Percentiles rank a stretch among this genome's conserved stretches.
These are phyloP conservation scores for Brienomyrus brachyistius DNA, from an alignment of 2,113 vertebrate genomes.

Conservation along the genomic window DNA sequence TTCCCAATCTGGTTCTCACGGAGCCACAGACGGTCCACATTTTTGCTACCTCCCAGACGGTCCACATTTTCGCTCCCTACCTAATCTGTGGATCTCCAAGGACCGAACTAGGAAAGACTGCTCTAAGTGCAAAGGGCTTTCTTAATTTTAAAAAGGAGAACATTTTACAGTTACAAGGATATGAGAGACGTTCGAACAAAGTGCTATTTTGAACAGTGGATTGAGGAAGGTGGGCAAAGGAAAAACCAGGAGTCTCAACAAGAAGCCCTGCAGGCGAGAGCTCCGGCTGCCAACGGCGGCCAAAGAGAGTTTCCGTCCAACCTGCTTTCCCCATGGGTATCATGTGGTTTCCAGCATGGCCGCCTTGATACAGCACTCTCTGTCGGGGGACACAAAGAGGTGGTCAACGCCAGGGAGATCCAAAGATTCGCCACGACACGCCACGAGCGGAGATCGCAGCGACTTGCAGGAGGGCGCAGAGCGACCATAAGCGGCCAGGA, in stretches of 20 bases:
- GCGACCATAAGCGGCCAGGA: neutral
- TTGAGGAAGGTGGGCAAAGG: neutral
- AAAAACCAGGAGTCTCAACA: slow-evolving; percentile 51
- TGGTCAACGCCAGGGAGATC: neutral
- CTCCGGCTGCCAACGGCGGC: slow-evolving; percentile 49
- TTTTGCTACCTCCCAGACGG: neutral
- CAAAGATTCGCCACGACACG: neutral
- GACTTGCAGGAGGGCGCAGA: neutral
- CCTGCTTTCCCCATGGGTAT: slow-evolving; percentile 59
- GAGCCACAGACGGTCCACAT: neutral
- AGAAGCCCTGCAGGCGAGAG: slow-evolving; percentile 55
- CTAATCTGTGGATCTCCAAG: neutral
- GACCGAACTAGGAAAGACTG: neutral
- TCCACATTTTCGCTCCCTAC: neutral
- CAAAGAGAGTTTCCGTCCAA: slow-evolving; percentile 55
- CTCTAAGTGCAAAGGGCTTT: neutral
- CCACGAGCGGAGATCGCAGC: rapidly evolving
- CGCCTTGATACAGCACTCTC: slow-evolving; percentile 69
- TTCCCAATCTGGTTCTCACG: neutral
- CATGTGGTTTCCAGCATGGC: slow-evolving; percentile 64
- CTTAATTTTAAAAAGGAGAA: neutral
- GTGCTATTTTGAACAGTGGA: neutral
- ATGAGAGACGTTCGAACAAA: neutral
- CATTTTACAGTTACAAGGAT: neutral
- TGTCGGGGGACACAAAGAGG: slow-evolving; percentile 36